Percentiles rank a stretch among this genome's conserved stretches.
phyloP scores from a whole-genome alignment of 1,140 invertebrate genomes.

The Andricus grossulariae region DNA sequence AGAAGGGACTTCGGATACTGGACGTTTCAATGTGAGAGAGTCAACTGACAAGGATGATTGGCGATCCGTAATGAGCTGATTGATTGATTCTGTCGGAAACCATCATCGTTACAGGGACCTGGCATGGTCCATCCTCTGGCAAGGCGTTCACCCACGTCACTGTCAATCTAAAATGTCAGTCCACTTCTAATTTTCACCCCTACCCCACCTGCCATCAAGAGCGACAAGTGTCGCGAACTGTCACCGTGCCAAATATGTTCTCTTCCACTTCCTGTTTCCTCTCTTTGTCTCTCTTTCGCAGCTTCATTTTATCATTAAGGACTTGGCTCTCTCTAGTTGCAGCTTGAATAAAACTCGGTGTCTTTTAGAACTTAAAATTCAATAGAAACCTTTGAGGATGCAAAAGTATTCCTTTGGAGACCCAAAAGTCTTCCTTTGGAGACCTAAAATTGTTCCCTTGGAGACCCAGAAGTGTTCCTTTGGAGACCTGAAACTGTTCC shows the following conservation, averaged over 20 bases:
- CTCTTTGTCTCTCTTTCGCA: not conserved
- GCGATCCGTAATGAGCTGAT: constrained; percentile 67
- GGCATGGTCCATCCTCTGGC: constrained; percentile 49
- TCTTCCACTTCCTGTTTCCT: not conserved
- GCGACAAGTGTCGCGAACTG: constrained; percentile 59
- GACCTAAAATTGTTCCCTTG: no score
- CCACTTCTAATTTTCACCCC: constrained; percentile 33
- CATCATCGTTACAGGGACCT: constrained; percentile 66
- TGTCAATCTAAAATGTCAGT: constrained; percentile 58
- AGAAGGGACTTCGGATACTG: not conserved
- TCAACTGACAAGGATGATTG: constrained; percentile 45
- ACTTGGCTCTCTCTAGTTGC: no score
- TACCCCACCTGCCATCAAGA: constrained; percentile 41
- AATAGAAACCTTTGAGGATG: no score
- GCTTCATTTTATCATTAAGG: not conserved
- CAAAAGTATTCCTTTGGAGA: no score
- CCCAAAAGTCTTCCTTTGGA: no score
- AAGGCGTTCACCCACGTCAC: constrained; percentile 58
- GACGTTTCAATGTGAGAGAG: constrained; percentile 31
- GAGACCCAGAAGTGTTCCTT: no score
- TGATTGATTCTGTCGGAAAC: constrained; percentile 65
- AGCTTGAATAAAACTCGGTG: no score
- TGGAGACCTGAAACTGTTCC: no score
- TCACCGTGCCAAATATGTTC: constrained; percentile 47
- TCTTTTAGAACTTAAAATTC: no score